Evolutionary conservation across 1,140 invertebrate species (phyloP), one percentile per base, ranked within the genome.

Genomic region (Nebria ingens): DNA sequence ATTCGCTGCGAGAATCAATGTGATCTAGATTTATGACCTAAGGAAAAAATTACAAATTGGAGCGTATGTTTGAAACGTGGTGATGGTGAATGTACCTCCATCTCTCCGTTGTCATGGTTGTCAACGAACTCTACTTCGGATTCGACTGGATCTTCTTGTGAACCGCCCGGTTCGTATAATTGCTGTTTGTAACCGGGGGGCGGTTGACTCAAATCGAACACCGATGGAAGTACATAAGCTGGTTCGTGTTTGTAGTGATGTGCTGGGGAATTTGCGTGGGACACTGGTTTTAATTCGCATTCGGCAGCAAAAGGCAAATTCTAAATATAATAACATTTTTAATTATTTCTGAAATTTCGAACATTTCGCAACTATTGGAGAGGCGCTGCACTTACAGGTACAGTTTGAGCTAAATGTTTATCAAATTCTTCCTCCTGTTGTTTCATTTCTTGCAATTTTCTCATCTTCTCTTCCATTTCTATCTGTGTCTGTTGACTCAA

Each of bases 401-500:
- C 77, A 51, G 81, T 83, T 69, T 83, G 80, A 58, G 85, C 84
- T 45, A 86, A 72, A 69, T 89, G 85, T 65, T 86, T 84, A 65
- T 89, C 84, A 69, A 89, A 86, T 62, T 88, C 85, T 51, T 87
- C 84, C 61, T 87, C 86, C 58, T 85, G 83, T 61, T 85, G 79
- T 56, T 83, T 84, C 77, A 86, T 80, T 67, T 84, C 82, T 55
- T 82, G 81, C 51, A 83, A 60, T 65, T 83, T 84, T 2, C 81
- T 72, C 71, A 84, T 76, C 63, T 85, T 83, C 56, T 85, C 83
- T 62, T 88, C 85, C 64, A 83, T 79, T 59, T 85, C 82, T 1
- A 74, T 72, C 57, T 81, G 76, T 66, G 59, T 19, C 52, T 54
- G 72, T 66, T 55, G 73, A 65, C 1, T 60, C 56, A 56, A 70